phyloP scores from a whole-genome alignment of 2,113 vertebrate species.

The Thunnus maccoyii region DNA sequence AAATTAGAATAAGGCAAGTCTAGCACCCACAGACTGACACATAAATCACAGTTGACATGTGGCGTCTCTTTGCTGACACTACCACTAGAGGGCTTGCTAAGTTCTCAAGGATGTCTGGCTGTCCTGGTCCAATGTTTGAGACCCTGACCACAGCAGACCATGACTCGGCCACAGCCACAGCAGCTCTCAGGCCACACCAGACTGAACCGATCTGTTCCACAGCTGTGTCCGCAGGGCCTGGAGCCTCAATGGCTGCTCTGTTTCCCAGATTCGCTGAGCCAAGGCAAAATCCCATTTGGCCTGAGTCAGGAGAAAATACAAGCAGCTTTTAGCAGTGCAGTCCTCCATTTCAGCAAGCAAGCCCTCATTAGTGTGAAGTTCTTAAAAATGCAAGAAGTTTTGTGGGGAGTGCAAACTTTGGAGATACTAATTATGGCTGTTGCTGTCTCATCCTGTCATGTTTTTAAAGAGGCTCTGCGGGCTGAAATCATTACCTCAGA shows the following conservation, averaged over 20 bases:
- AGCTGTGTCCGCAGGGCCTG: constrained; percentile 65
- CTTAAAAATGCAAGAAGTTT: background rate
- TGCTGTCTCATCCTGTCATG: constrained; percentile 4
- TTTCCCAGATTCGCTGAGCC: constrained; percentile 71
- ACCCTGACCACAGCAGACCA: constrained; percentile 15
- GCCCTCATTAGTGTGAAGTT: constrained; percentile 23
- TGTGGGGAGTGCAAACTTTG: constrained; percentile 11
- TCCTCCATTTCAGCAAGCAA: constrained; percentile 38
- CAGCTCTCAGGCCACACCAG: constrained; percentile 34
- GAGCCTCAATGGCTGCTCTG: constrained; percentile 69
- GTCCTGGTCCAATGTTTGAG: constrained; percentile 24
- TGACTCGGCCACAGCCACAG: constrained; percentile 40
- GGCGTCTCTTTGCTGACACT: background rate
- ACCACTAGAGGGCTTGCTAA: constrained; percentile 44
- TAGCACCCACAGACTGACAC: background rate
- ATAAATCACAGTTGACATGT: constrained; percentile 9
- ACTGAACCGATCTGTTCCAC: constrained; percentile 69
- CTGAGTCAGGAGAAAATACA: constrained; percentile 65
- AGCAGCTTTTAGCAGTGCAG: background rate
- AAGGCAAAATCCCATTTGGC: constrained; percentile 61
- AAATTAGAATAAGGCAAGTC: background rate
- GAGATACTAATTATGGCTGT: constrained; percentile 43
- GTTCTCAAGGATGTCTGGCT: constrained; percentile 27
- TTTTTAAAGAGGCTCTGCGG: constrained; percentile 40
- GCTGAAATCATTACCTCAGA: constrained; percentile 64